These are phyloP conservation scores for Gryllus bimaculatus DNA, from an alignment of 1,140 invertebrate species.

Conservation along the genomic window DNA sequence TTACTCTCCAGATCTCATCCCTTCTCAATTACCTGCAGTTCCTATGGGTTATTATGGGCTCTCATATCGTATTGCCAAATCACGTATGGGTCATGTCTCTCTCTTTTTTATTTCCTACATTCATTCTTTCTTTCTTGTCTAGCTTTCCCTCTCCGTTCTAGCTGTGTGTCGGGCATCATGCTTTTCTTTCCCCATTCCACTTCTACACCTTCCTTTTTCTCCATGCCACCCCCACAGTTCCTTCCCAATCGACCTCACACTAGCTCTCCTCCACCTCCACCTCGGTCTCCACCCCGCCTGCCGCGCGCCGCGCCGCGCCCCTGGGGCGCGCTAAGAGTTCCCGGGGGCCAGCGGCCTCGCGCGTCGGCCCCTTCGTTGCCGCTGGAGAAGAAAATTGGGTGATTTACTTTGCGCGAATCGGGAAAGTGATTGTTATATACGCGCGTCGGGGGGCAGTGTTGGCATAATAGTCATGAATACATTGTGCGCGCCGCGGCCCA, in stretches of 20 bases:
- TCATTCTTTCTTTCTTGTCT: no score
- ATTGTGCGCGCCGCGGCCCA: neutral
- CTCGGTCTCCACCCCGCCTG: neutral
- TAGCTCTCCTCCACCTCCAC: neutral
- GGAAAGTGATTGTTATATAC: neutral
- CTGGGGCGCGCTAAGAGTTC: neutral
- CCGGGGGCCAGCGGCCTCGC: neutral
- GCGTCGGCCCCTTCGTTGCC: neutral
- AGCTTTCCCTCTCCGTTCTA: no score
- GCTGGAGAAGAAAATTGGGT: conserved; percentile 3
- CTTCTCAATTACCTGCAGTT: no score
- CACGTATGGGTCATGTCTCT: no score
- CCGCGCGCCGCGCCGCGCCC: no score
- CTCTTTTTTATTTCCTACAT: no score
- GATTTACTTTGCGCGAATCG: neutral
- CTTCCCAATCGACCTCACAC: neutral
- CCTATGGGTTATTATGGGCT: no score
- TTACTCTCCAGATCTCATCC: no score
- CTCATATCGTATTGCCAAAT: no score
- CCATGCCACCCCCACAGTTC: neutral
- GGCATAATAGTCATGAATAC: neutral
- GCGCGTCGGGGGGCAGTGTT: neutral
- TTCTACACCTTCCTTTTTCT: neutral
- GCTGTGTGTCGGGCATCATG: no score
- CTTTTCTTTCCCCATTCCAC: neutral